These are phyloP conservation scores for Calonectris borealis DNA, from an alignment of 2,113 vertebrate species.

Conservation along the genomic window DNA sequence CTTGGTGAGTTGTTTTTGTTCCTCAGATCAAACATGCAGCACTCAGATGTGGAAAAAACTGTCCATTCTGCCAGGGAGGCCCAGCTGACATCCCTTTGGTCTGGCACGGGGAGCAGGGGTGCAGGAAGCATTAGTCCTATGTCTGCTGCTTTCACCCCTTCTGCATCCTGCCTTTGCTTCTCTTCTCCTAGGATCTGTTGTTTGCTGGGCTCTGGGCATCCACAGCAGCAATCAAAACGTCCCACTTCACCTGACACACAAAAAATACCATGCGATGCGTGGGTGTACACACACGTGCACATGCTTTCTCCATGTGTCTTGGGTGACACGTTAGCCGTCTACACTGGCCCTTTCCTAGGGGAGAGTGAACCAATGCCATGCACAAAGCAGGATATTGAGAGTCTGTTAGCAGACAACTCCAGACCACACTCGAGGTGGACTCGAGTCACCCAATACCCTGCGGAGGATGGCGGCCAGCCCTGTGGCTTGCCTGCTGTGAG, in stretches of 20 bases:
- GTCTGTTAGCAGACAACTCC: background rate
- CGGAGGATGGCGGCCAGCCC: background rate
- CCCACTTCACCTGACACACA: background rate
- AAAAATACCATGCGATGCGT: background rate
- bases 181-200: background rate
- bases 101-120: background rate
- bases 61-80: background rate
- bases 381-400: background rate
- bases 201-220: background rate
- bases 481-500: background rate
- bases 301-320: fast-evolving
- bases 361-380: background rate
- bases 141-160: background rate
- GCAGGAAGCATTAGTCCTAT: background rate
- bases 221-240: background rate
- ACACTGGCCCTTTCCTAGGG: background rate
- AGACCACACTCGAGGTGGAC: fast-evolving
- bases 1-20: slow-evolving; percentile 78
- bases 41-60: background rate
- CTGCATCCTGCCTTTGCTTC: background rate
- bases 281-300: fast-evolving
- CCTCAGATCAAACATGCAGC: background rate
- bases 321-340: background rate
- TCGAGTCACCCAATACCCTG: background rate
- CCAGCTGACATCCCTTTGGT: background rate